Percentiles rank a stretch among this genome's conserved stretches.
These are phyloP conservation scores for Cygnus atratus DNA, from an alignment of 2,113 vertebrate genomes.

Conservation along the genomic window DNA sequence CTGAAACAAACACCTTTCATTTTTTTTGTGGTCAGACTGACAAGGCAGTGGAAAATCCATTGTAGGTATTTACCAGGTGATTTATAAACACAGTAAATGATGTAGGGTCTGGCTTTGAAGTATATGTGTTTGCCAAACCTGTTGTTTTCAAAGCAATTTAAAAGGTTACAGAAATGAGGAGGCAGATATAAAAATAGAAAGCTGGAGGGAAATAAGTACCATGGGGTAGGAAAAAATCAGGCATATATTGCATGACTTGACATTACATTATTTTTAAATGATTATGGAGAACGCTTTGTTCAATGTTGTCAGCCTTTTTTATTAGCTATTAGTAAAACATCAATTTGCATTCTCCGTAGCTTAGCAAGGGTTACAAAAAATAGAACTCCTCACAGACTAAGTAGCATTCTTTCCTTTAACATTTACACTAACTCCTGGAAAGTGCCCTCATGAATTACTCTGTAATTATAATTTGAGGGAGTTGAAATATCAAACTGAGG, in stretches of 20 bases:
- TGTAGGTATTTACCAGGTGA: not conserved
- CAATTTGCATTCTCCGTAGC: not conserved
- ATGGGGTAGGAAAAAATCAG: not conserved
- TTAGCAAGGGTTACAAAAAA: not conserved
- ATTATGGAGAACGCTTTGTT: not conserved
- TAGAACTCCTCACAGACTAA: not conserved
- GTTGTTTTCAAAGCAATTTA: not conserved
- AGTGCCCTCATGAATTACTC: not conserved
- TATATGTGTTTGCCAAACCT: not conserved
- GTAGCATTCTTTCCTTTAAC: not conserved
- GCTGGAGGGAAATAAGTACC: not conserved
- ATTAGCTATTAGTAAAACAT: not conserved
- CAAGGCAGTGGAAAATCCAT: not conserved
- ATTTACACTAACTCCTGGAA: not conserved
- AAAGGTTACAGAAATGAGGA: not conserved
- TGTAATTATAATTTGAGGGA: not conserved
- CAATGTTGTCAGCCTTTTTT: not conserved
- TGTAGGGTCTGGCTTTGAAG: not conserved
- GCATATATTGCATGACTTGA: not conserved
- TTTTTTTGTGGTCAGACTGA: not conserved
- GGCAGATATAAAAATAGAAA: not conserved
- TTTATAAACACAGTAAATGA: not conserved
- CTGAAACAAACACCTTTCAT: not conserved
- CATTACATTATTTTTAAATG: not conserved
- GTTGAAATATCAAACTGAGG: not conserved